Conservation (phyloP, 2,888 invertebrate species). For the Tortricodes alternella region DNA sequence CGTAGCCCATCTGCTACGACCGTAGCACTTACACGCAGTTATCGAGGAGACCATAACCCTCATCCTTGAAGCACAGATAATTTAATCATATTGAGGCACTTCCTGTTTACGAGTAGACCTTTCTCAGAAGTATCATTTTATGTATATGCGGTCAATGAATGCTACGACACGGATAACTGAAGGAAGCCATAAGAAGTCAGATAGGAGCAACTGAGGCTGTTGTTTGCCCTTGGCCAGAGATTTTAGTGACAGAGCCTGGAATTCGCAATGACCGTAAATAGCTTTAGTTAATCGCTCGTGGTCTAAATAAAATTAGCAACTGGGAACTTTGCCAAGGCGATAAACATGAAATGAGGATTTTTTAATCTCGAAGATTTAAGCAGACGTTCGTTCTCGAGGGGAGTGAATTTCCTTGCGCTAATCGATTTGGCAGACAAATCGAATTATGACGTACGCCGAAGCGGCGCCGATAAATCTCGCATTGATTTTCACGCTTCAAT, state of each 20-base stretch:
- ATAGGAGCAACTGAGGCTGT: not conserved
- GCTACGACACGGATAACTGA: not conserved
- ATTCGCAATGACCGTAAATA: not conserved
- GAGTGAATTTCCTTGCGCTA: conserved; percentile 52
- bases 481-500: conserved; percentile 57
- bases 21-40: conserved; percentile 17
- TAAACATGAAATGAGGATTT: not conserved
- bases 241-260: not conserved
- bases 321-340: not conserved
- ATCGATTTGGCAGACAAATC: conserved; percentile 66
- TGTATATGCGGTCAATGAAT: conserved; percentile 8
- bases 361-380: not conserved
- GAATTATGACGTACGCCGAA: conserved; percentile 50
- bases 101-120: conserved; percentile 18
- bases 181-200: not conserved
- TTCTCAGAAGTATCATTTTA: conserved; percentile 4
- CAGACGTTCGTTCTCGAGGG: conserved; percentile 9
- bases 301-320: conserved; percentile 6
- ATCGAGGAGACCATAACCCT: conserved; percentile 10
- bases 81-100: conserved; percentile 23
- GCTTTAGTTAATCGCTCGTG: not conserved
- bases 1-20: conserved; percentile 6
- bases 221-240: not conserved
- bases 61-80: conserved; percentile 7
- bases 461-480: conserved; percentile 49